A percentile compares a stretch with the other conserved stretches of the same genome.
Conservation (phyloP, 2,888 invertebrate genomes). For the Arctia plantaginis region DNA sequence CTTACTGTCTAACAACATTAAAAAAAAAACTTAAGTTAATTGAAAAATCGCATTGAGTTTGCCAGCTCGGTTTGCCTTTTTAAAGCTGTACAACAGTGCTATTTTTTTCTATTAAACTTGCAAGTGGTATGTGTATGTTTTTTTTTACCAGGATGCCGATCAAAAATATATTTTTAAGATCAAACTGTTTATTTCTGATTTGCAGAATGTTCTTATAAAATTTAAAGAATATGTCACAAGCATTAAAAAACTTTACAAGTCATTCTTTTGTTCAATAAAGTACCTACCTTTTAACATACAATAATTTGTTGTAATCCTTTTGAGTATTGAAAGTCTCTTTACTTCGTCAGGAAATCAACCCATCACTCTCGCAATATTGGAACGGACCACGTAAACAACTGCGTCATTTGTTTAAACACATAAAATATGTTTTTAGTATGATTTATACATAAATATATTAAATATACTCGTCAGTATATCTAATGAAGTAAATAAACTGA, state of each 20-base stretch:
- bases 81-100: not conserved
- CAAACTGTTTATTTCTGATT: no score
- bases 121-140: not conserved
- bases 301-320: not conserved
- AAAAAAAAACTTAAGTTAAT: constrained; percentile 51
- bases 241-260: not conserved
- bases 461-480: not conserved
- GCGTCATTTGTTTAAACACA: not conserved
- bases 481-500: not conserved
- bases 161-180: no score
- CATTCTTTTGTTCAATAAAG: not conserved
- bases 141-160: not conserved
- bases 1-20: constrained; percentile 48
- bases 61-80: constrained; percentile 29
- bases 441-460: not conserved
- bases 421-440: not conserved
- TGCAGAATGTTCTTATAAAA: not conserved
- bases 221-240: not conserved
- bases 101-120: not conserved
- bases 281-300: no score
- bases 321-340: not conserved
- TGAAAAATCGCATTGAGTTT: constrained; percentile 50
- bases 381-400: not conserved
- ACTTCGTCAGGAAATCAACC: not conserved
- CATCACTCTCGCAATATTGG: no score